A percentile compares a stretch with the other conserved stretches of the same genome.
Conservation (phyloP, 2,113 vertebrate genomes). For the Mus spicilegus region DNA sequence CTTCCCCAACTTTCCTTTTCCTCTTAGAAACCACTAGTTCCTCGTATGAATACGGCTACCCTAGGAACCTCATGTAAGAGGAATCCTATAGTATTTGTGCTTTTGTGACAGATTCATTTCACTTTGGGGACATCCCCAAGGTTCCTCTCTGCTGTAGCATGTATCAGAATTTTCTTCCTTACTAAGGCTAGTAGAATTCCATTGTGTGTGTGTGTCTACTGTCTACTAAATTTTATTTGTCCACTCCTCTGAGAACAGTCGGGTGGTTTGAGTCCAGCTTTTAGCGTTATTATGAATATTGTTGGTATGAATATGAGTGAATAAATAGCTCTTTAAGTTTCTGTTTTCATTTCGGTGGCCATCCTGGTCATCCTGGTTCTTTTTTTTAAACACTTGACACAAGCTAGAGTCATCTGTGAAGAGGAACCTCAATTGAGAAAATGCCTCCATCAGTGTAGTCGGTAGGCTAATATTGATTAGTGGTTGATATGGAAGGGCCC, state of each 20-base stretch:
- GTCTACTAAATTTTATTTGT: neutral
- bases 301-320: neutral
- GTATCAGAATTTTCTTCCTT: neutral
- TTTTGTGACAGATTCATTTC: neutral
- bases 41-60: neutral
- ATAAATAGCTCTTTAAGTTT: neutral
- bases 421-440: neutral
- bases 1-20: neutral
- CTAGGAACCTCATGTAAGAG: neutral
- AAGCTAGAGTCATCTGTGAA: neutral
- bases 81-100: neutral
- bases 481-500: neutral
- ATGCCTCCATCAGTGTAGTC: neutral
- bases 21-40: neutral
- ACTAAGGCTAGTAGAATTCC: neutral
- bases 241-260: neutral
- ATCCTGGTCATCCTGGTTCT: neutral
- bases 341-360: constrained; percentile 1
- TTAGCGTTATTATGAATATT: neutral
- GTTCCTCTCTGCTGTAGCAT: neutral
- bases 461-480: neutral
- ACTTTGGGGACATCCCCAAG: neutral
- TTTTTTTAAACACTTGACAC: neutral
- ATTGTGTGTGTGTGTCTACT: neutral
- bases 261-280: neutral